Conservation (phyloP, 2,113 vertebrate species). For the Hyaena hyaena region DNA sequence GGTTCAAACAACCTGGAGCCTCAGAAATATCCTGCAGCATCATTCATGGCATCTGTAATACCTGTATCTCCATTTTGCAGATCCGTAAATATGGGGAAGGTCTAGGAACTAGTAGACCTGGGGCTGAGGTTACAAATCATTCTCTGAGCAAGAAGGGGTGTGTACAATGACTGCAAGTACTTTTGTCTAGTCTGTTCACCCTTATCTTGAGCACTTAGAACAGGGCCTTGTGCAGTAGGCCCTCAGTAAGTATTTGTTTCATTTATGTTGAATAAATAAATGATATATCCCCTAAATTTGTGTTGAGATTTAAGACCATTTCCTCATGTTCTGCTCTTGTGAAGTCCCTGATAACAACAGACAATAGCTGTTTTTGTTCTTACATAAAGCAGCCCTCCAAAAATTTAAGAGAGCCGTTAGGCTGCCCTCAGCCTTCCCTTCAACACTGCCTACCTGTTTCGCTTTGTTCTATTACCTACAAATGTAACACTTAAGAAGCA, state of each 20-base stretch:
- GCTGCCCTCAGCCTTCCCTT: neutral
- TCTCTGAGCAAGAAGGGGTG: neutral
- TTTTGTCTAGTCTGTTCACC: neutral
- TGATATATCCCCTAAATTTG: neutral
- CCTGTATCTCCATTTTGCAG: neutral
- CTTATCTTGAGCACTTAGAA: neutral
- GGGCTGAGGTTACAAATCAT: neutral
- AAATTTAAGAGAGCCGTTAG: conserved; percentile 23
- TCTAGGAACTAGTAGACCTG: rapidly evolving
- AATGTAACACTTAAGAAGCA: conserved; percentile 61
- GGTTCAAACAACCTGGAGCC: neutral
- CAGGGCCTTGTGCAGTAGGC: neutral
- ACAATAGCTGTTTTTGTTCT: neutral
- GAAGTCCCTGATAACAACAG: neutral
- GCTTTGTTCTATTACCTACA: neutral
- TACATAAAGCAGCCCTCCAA: neutral
- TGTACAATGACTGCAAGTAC: neutral
- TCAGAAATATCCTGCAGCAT: neutral
- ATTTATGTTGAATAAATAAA: neutral
- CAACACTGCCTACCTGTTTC: neutral
- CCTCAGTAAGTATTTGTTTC: neutral
- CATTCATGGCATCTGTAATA: rapidly evolving
- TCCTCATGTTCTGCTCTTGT: neutral
- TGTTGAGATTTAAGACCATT: neutral
- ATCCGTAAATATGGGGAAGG: neutral